Conservation (phyloP, 2,113 vertebrate genomes). For the Crotalus viridis region DNA sequence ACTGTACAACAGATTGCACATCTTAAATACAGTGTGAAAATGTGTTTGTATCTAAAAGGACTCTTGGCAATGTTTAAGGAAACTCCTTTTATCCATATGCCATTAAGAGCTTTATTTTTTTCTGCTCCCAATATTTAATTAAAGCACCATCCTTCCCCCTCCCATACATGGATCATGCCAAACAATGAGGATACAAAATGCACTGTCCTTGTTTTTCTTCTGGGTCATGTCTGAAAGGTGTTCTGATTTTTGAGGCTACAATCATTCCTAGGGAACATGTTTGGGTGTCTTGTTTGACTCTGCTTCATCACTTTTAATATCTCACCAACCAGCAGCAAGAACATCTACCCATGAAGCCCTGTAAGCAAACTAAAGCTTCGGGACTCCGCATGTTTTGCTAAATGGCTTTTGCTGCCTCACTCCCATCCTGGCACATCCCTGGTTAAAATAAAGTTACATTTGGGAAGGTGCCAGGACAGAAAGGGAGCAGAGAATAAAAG, state of each 20-base stretch:
- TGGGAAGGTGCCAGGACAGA: neutral
- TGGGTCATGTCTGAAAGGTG: neutral
- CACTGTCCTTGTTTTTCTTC: neutral
- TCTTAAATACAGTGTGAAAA: neutral
- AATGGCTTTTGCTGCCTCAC: neutral
- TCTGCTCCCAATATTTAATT: neutral
- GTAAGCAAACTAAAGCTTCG: neutral
- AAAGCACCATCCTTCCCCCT: neutral
- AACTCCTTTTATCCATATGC: neutral
- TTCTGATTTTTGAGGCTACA: neutral
- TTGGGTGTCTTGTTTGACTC: neutral
- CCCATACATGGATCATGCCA: neutral
- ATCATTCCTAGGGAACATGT: neutral
- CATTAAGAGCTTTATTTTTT: neutral
- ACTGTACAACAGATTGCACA: neutral
- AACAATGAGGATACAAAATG: neutral
- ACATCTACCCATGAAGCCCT: neutral
- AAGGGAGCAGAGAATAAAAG: neutral
- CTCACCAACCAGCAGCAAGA: neutral
- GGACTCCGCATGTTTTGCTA: neutral
- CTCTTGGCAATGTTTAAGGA: neutral
- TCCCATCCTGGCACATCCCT: neutral
- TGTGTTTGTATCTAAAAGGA: neutral
- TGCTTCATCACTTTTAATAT: neutral
- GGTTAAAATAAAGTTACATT: neutral